A percentile compares a stretch with the other conserved stretches of the same genome.
Conservation (phyloP, 1,140 invertebrate genomes). For the Condylostylus longicornis region DNA sequence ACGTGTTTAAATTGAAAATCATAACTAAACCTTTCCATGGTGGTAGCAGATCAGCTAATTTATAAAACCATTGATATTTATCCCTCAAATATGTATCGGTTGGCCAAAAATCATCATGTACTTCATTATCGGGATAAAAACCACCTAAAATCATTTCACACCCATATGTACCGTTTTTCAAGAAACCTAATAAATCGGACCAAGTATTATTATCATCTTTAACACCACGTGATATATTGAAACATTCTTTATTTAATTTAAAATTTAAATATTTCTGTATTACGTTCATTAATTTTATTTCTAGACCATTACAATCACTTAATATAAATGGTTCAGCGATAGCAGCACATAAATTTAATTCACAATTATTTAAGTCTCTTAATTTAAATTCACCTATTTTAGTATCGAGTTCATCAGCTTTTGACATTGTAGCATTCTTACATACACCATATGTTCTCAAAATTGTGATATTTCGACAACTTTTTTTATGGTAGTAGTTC, state of each 20-base stretch:
- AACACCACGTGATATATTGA: constrained; percentile 39
- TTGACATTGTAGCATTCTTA: constrained; percentile 12
- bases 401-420: not conserved
- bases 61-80: constrained; percentile 37
- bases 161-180: constrained; percentile 27
- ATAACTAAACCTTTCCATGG: constrained; percentile 33
- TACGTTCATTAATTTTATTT: constrained; percentile 22
- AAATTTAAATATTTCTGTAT: constrained; percentile 22
- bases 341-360: constrained; percentile 23
- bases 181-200: constrained; percentile 32
- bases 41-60: constrained; percentile 29
- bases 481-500: constrained; percentile 23
- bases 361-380: constrained; percentile 16
- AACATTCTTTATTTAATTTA: constrained; percentile 27
- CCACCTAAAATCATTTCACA: constrained; percentile 37
- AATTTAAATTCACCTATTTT: not conserved
- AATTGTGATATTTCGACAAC: constrained; percentile 16
- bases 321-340: constrained; percentile 26
- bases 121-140: constrained; percentile 38
- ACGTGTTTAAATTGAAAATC: constrained; percentile 33
- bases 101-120: constrained; percentile 36
- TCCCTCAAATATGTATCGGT: constrained; percentile 36
- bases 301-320: constrained; percentile 21
- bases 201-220: constrained; percentile 30
- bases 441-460: constrained; percentile 20